phyloP scores from a whole-genome alignment of 2,888 invertebrate genomes.

The Kuschelorhynchus macadamiae region DNA sequence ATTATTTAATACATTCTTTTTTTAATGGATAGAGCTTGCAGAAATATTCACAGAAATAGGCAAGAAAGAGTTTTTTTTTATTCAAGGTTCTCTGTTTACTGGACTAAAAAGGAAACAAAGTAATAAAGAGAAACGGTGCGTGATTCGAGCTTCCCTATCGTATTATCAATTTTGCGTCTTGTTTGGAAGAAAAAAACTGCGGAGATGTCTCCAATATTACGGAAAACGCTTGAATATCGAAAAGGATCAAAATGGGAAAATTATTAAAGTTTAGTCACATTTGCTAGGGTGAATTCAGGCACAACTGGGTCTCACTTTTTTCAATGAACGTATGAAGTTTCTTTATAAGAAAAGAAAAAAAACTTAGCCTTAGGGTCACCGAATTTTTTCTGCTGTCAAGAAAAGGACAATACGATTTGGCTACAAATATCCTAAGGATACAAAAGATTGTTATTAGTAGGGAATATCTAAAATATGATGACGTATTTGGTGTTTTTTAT shows the following conservation, averaged over 20 bases:
- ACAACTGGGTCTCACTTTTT: background rate
- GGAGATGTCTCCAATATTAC: constrained; percentile 24
- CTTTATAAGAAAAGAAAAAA: background rate
- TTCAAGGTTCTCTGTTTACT: constrained; percentile 18
- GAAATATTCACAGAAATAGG: no score
- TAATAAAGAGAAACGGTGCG: constrained; percentile 24
- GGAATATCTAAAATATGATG: no score
- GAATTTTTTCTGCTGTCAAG: no score
- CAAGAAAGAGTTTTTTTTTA: constrained; percentile 4
- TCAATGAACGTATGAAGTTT: background rate
- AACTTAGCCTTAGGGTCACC: no score
- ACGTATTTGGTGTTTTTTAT: no score
- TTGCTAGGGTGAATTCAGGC: constrained; percentile 1
- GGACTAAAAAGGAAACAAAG: constrained; percentile 13
- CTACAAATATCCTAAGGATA: no score
- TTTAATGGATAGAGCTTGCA: no score
- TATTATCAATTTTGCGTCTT: constrained; percentile 31
- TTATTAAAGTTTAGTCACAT: constrained; percentile 20
- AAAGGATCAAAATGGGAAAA: constrained; percentile 12
- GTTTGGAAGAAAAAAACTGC: constrained; percentile 16
- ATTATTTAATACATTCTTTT: no score
- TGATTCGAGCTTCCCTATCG: constrained; percentile 31
- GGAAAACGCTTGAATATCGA: constrained; percentile 29
- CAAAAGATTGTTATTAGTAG: no score
- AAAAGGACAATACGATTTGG: no score